These are phyloP conservation scores for Okapia johnstoni DNA, from an alignment of 2,113 vertebrate genomes.

Conservation along the genomic window DNA sequence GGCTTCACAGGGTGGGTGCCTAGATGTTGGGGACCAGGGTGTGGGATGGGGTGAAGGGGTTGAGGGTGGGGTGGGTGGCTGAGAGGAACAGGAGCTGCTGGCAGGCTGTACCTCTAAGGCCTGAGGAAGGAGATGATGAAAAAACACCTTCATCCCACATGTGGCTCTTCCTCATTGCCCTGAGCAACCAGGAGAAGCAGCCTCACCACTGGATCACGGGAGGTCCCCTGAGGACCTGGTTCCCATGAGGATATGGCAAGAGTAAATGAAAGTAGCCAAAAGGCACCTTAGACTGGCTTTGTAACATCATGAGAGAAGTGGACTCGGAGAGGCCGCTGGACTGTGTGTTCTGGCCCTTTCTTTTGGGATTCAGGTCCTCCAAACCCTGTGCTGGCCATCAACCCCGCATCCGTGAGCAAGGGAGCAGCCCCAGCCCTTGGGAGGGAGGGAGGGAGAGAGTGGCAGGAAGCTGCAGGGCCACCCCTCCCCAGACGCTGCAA, in stretches of 20 bases:
- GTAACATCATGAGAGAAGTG: neutral
- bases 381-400: neutral
- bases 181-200: neutral
- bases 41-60: neutral
- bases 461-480: neutral
- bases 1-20: neutral
- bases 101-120: neutral
- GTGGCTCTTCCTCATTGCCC: neutral
- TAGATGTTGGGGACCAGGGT: neutral
- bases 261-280: neutral
- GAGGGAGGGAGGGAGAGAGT: neutral
- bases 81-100: neutral
- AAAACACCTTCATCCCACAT: neutral
- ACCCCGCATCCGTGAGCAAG: fast-evolving
- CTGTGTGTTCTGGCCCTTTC: neutral
- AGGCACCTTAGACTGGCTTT: neutral
- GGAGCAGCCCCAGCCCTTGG: neutral
- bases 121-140: neutral
- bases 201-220: fast-evolving
- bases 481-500: neutral
- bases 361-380: neutral
- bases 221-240: neutral
- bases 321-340: fast-evolving
- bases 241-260: neutral
- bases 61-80: neutral